Evolutionary conservation across 2,113 vertebrate genomes (phyloP).

Genomic region (Thunnus maccoyii): DNA sequence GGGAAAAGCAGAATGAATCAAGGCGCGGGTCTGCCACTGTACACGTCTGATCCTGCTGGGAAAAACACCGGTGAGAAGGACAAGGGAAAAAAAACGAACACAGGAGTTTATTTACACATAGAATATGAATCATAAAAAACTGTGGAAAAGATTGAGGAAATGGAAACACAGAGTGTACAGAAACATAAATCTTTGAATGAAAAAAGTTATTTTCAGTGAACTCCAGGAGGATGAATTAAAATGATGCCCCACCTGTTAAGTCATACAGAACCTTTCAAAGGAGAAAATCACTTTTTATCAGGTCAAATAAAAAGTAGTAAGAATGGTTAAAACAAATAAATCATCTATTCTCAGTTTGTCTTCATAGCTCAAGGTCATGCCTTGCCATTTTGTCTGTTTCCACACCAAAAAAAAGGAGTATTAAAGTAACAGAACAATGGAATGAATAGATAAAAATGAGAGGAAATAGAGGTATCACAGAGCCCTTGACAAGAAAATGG

Average conservation of each 20-base stretch:
- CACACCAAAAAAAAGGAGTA: not conserved
- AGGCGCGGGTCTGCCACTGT: not conserved
- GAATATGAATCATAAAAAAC: not conserved
- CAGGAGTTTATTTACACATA: not conserved
- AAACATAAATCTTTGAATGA: not conserved
- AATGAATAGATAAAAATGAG: not conserved
- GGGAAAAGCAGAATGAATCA: conserved; percentile 39
- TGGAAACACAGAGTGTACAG: not conserved
- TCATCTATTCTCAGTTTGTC: not conserved
- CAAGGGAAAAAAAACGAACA: not conserved
- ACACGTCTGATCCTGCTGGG: not conserved
- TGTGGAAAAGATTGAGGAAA: not conserved
- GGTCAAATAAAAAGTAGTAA: not conserved
- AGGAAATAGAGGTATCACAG: conserved; percentile 33
- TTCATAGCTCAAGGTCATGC: not conserved
- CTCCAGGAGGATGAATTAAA: too few relatives aligned
- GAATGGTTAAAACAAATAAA: not conserved
- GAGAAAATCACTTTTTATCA: too few relatives aligned
- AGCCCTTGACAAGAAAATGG: conserved; percentile 35
- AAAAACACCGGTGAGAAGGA: not conserved
- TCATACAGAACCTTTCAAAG: too few relatives aligned
- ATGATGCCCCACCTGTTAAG: too few relatives aligned
- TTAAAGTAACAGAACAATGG: conserved; percentile 11
- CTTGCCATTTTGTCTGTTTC: not conserved
- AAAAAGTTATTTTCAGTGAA: too few relatives aligned